Evolutionary conservation across 1,140 invertebrate genomes (phyloP).

Genomic region (Polypedilum vanderplanki): DNA sequence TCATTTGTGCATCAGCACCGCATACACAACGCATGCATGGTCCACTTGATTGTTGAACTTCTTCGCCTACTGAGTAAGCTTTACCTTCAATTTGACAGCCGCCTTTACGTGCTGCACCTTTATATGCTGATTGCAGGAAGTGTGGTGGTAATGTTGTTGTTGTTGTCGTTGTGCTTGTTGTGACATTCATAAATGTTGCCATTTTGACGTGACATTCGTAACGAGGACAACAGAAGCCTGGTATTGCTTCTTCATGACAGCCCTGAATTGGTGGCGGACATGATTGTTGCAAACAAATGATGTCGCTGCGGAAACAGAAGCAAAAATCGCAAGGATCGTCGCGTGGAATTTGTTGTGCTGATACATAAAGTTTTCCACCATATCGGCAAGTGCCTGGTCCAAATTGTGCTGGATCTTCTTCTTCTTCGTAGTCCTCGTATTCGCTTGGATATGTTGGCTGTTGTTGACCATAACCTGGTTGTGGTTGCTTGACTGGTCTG

Average conservation of each 20-base stretch:
- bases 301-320: slow-evolving; percentile 94
- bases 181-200: slow-evolving; percentile 67
- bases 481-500: slow-evolving; percentile 40
- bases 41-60: slow-evolving; percentile 73
- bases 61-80: slow-evolving; percentile 75
- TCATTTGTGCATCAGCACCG: slow-evolving; percentile 82
- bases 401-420: slow-evolving; percentile 64
- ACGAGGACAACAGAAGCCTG: slow-evolving; percentile 88
- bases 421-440: slow-evolving; percentile 51
- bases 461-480: slow-evolving; percentile 41
- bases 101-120: slow-evolving; percentile 59
- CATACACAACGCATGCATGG: slow-evolving; percentile 90
- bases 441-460: slow-evolving; percentile 36
- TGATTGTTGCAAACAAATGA: slow-evolving; percentile 90
- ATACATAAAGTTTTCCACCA: slow-evolving; percentile 85
- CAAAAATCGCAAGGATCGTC: slow-evolving; percentile 94
- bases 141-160: slow-evolving; percentile 78
- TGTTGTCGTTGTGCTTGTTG: slow-evolving; percentile 75
- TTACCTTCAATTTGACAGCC: slow-evolving; percentile 78
- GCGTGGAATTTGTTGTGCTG: slow-evolving; percentile 87
- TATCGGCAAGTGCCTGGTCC: slow-evolving; percentile 85
- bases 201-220: slow-evolving; percentile 88
- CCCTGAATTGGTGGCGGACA: slow-evolving; percentile 87
- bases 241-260: slow-evolving; percentile 84
- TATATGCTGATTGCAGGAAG: slow-evolving; percentile 69